Evolutionary conservation across 2,113 vertebrate genomes (phyloP), one percentile per base, ranked within the genome.

Genomic region (Eretmochelys imbricata): DNA sequence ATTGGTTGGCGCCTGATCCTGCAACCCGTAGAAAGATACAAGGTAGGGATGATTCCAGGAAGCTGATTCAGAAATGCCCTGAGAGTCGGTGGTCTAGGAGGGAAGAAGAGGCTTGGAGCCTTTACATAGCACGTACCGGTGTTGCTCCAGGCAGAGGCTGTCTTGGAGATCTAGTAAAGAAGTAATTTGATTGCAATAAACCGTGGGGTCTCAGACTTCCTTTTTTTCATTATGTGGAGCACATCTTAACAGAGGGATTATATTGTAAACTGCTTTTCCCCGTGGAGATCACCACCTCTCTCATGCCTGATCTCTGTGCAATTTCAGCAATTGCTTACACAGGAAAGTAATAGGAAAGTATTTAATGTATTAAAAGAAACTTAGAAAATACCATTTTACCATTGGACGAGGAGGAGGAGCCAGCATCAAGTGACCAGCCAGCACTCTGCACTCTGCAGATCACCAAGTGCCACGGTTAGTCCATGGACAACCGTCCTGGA

Each of bases 161-260:
- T 7, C 90, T 75, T 81, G 59, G 48, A 62, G 31, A 29, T 83
- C 25, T 54, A 57, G 22, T 20, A 84, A 59, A 13, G 11, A 2
- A 48, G 2, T 59, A 62, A 38, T 17, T 89, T 89, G 50, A 82
- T 87, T 84, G 27, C 55, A 89, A 65, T 59, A 87, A 91, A 88
- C 51, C 78, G 46, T 2, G 31, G 42, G 35, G 51, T 92, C 53
- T 89, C 57, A 17, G 6, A 29, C 69, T 80, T 82, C 7, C 48
- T 81, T 84, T 79, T 31, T 57, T 25, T 22, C 46, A 78, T 91
- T 80, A 38, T 12, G 10, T 91, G 53, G 8, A 24, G 62, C 51
- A 38, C 19, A 65, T 85, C 54, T 84, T 78, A 48, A 48, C 22
- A 78, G 75, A 78, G 11, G 24, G 75, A 42, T 46, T 46, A 72